These are phyloP conservation scores for Pseudoips prasinana DNA, from an alignment of 2,888 invertebrate species.

Conservation along the genomic window DNA sequence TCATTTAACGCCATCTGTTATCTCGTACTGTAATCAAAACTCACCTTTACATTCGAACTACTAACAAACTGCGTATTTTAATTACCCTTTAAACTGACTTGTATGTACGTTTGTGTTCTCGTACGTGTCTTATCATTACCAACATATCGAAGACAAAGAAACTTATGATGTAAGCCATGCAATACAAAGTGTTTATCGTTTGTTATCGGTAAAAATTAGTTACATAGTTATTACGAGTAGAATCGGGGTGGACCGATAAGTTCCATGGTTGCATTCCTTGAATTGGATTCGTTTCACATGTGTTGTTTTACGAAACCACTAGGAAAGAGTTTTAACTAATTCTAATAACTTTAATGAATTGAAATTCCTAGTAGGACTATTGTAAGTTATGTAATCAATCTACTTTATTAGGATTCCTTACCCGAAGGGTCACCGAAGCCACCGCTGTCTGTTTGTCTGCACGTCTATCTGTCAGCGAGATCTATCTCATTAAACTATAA, in stretches of 20 bases:
- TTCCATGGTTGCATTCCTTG: conserved; percentile 2
- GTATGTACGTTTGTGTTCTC: conserved; percentile 13
- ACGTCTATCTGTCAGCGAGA: too few relatives aligned
- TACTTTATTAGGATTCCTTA: too few relatives aligned
- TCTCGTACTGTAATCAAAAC: not conserved
- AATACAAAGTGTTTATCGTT: conserved; percentile 28
- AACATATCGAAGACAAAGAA: conserved; percentile 41
- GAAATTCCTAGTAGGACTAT: too few relatives aligned
- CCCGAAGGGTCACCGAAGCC: too few relatives aligned
- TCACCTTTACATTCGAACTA: not conserved
- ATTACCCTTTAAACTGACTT: conserved; percentile 10
- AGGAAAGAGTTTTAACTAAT: too few relatives aligned
- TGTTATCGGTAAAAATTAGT: conserved; percentile 47
- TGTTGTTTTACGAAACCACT: not conserved
- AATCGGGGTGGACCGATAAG: conserved; percentile 21
- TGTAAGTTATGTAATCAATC: too few relatives aligned
- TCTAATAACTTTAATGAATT: too few relatives aligned
- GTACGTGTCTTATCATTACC: conserved; percentile 47
- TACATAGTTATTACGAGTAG: conserved; percentile 28
- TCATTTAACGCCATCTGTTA: not conserved
- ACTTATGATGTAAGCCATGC: conserved; percentile 41
- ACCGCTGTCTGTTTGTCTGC: too few relatives aligned
- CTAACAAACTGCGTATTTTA: conserved; percentile 3
- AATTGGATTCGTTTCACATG: not conserved
- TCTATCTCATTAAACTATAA: too few relatives aligned